Percentiles rank a stretch among this genome's conserved stretches.
phyloP scores from a whole-genome alignment of 2,888 invertebrate genomes.

The Coelinius sp. region DNA sequence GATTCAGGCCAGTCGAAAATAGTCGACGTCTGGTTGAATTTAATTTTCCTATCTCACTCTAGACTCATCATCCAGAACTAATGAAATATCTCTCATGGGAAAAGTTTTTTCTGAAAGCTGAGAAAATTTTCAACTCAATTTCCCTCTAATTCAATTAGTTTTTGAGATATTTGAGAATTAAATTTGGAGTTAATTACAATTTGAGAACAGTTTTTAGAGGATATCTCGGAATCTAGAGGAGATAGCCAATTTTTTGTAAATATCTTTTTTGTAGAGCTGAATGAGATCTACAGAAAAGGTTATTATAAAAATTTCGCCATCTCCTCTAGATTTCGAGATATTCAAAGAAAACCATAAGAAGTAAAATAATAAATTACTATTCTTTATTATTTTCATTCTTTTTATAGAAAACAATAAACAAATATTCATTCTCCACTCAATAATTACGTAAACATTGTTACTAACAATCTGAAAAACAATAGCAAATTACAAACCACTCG shows the following conservation, averaged over 20 bases:
- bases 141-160: no score
- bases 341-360: neutral
- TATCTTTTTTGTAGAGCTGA: no score
- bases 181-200: neutral
- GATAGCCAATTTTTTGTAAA: no score
- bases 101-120: neutral
- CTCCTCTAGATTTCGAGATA: neutral
- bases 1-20: conserved; percentile 61
- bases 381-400: neutral
- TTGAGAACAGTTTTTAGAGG: no score
- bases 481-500: neutral
- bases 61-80: neutral
- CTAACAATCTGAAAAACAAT: neutral
- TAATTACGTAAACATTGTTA: conserved; percentile 6
- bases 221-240: no score
- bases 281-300: no score
- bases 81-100: neutral
- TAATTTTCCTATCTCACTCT: neutral
- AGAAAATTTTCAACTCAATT: neutral
- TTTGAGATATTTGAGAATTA: no score
- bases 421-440: neutral
- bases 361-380: neutral
- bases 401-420: neutral
- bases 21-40: conserved; percentile 45
- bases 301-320: no score